Evolutionary conservation across 2,888 invertebrate species (phyloP), one percentile per base, ranked within the genome.

Genomic region (Pandemis heparana): DNA sequence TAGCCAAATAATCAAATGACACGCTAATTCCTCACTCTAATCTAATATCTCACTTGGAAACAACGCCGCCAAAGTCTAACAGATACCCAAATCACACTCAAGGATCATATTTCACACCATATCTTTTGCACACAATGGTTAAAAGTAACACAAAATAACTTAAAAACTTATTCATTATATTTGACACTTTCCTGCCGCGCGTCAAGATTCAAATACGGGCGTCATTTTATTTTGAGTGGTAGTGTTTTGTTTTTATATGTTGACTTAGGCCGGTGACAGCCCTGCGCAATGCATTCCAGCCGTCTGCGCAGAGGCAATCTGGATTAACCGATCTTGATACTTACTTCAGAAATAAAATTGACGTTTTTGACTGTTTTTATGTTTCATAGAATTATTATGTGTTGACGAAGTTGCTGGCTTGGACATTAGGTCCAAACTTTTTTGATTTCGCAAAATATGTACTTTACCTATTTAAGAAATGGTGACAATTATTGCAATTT

Each of bases 211-310:
- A 56, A 23, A 56, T 53, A 7, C 53, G 53, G 16, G 16, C 48
- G 48, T 7, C 48, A 51, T 53, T 18, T 53, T 53, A 18, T 53
- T 56, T 56, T 56, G 56, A 56, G 56, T 12, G 23, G 18, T 23
- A 10, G 9, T 12, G 23, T 56, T 23, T 56, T 56, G 18, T 56
- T 56, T 53, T 9, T 18, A 1, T 76, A 75, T 83, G 77, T 86
- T 87, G 85, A 76, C 80, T 85, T 83, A 85, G 83, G 83, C 73
- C 77, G 75, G 83, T 79, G 81, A 78, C 85, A 86, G 79, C 87
- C 87, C 85, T 87, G 79, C 38, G 68, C 74, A 74, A 69, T 81
- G 77, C 80, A 82, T 81, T 83, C 82, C 79, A 75, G 75, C 74
- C 78, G 80, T 78, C 78, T 81, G 76, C 71, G 70, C 65, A 71